Evolutionary conservation across 2,797 vertebrate species (phyloP).

Genomic region (Sebastes oblongus): DNA sequence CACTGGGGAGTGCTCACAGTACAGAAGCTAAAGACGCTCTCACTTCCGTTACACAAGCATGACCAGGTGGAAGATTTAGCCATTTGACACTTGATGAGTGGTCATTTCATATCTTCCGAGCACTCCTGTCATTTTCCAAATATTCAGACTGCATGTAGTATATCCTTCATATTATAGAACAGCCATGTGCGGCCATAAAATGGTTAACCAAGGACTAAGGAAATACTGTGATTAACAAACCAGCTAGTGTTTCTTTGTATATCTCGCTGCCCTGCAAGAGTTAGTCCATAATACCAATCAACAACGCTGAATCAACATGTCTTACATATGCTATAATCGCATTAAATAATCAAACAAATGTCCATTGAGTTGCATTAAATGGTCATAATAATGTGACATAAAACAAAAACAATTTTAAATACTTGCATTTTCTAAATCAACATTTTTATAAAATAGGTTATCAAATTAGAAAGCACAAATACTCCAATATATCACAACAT

Average conservation of each 20-base stretch:
- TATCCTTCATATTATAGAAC: fast-evolving
- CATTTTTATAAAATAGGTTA: no score
- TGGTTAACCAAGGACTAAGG: not conserved
- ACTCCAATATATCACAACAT: not conserved
- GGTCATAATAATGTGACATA: not conserved
- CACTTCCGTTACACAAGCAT: fast-evolving
- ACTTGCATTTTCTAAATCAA: no score
- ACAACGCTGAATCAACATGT: no score
- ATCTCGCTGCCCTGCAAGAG: no score
- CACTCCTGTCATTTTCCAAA: not conserved
- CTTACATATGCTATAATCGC: not conserved
- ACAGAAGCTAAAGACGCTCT: no score
- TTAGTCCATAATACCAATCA: no score
- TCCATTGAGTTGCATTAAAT: not conserved
- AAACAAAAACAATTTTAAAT: no score
- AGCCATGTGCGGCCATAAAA: not conserved
- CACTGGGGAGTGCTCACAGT: no score
- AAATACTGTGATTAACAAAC: not conserved
- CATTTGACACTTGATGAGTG: no score
- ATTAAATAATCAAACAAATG: not conserved
- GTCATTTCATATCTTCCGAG: not conserved
- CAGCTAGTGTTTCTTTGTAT: not conserved
- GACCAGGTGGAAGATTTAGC: not conserved
- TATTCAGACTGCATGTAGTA: not conserved
- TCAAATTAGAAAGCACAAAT: not conserved